These are phyloP conservation scores for Pseudotriccus pelzelni DNA, from an alignment of 2,797 vertebrate species.

Conservation along the genomic window DNA sequence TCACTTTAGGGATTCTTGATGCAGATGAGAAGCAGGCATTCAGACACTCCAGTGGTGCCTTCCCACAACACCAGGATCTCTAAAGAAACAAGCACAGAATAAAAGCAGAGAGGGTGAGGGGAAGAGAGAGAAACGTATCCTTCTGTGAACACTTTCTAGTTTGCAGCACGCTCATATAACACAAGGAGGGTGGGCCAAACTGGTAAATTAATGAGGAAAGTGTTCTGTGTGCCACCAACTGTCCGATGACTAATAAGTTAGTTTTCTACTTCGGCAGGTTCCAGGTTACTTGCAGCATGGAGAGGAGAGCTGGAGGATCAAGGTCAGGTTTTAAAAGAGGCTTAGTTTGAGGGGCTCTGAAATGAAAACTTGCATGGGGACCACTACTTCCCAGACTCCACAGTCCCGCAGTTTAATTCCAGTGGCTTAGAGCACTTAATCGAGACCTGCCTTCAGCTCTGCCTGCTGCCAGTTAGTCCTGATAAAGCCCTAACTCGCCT, in stretches of 20 bases:
- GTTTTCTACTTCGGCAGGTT: conserved; percentile 21
- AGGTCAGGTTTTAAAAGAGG: conserved; percentile 1
- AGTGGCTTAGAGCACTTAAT: conserved; percentile 1
- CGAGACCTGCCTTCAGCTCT: conserved; percentile 1
- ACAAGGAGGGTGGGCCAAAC: not conserved
- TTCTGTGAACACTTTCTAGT: not conserved
- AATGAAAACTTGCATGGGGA: not conserved
- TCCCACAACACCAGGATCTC: not conserved
- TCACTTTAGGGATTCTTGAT: not conserved
- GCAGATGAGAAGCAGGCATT: not conserved
- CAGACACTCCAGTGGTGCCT: not conserved
- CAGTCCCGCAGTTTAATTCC: not conserved
- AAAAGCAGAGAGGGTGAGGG: not conserved
- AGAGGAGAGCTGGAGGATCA: not conserved
- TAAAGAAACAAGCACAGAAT: not conserved
- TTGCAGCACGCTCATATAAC: not conserved
- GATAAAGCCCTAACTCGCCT: conserved; percentile 4
- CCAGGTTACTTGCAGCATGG: not conserved
- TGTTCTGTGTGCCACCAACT: conserved; percentile 22
- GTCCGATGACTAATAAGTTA: not conserved
- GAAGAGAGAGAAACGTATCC: not conserved
- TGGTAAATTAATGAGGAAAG: not conserved
- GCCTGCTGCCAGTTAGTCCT: not conserved
- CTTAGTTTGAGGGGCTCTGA: not conserved
- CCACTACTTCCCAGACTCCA: not conserved